Conservation (phyloP, 1,140 invertebrate genomes). For the Theocolax elegans region DNA sequence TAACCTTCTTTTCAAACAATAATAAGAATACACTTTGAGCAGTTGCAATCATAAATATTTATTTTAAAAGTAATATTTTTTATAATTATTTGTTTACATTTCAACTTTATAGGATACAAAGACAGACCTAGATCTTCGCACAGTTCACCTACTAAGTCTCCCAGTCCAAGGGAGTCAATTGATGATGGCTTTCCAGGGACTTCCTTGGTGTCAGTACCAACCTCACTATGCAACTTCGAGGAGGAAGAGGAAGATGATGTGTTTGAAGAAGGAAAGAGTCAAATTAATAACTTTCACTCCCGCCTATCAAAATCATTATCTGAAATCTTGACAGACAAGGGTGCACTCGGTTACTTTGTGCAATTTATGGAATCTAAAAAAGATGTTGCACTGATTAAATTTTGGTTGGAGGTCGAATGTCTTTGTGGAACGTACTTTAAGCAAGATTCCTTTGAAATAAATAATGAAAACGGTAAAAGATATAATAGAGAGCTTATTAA, state of each 20-base stretch:
- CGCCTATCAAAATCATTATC: slow-evolving; percentile 73
- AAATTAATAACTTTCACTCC: slow-evolving; percentile 60
- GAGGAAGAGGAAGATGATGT: slow-evolving; percentile 60
- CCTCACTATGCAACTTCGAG: slow-evolving; percentile 53
- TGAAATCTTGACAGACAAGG: slow-evolving; percentile 76
- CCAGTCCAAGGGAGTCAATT: neutral
- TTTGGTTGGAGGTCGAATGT: slow-evolving; percentile 80
- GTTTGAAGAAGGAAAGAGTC: slow-evolving; percentile 42
- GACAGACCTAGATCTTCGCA: slow-evolving; percentile 51
- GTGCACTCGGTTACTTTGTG: slow-evolving; percentile 78
- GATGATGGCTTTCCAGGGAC: slow-evolving; percentile 27
- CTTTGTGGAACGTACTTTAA: slow-evolving; percentile 62
- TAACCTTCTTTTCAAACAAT: neutral
- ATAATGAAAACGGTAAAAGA: slow-evolving; percentile 39
- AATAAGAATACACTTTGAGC: neutral
- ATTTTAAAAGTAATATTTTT: neutral
- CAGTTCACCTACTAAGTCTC: slow-evolving; percentile 47
- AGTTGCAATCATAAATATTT: neutral
- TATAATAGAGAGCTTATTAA: slow-evolving; percentile 33
- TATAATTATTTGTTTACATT: no score
- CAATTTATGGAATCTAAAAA: slow-evolving; percentile 77
- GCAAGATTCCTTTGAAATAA: slow-evolving; percentile 37
- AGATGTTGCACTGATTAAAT: slow-evolving; percentile 72
- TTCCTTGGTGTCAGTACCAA: slow-evolving; percentile 42
- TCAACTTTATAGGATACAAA: slow-evolving; percentile 52